Evolutionary conservation across 2,113 vertebrate genomes (phyloP).

Genomic region (Cyphomyrus plagiostoma): DNA sequence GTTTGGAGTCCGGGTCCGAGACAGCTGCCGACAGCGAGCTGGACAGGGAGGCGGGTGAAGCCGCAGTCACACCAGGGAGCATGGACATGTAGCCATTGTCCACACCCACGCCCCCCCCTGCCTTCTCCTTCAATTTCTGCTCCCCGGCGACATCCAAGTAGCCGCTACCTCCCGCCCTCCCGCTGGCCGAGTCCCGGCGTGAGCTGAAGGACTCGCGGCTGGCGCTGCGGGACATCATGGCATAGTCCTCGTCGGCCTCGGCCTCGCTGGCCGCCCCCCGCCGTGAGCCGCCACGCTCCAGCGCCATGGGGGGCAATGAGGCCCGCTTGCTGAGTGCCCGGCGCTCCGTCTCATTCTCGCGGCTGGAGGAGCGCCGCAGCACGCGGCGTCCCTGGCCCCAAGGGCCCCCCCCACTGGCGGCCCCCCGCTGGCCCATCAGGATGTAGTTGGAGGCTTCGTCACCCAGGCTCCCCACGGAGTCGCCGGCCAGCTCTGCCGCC

Average conservation of each 20-base stretch:
- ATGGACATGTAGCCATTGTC: conserved; percentile 70
- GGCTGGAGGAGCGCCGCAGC: conserved; percentile 59
- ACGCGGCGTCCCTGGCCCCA: conserved; percentile 49
- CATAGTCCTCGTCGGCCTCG: conserved; percentile 49
- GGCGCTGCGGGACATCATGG: conserved; percentile 53
- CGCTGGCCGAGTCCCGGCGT: conserved; percentile 31
- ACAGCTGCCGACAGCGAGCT: conserved; percentile 51
- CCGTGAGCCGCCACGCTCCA: conserved; percentile 54
- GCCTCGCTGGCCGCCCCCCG: conserved; percentile 26
- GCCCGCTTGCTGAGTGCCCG: conserved; percentile 59
- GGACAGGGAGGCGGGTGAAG: conserved; percentile 46
- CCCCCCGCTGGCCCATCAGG: conserved; percentile 57
- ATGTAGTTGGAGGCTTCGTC: conserved; percentile 64
- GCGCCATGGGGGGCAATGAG: conserved; percentile 63
- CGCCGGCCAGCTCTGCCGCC: conserved; percentile 45
- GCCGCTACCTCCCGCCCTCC: conserved; percentile 40
- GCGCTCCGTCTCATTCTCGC: conserved; percentile 58
- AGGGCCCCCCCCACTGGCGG: conserved; percentile 26
- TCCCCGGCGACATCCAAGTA: conserved; percentile 60
- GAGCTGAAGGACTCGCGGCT: conserved; percentile 57
- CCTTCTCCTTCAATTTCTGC: conserved; percentile 40
- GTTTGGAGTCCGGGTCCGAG: conserved; percentile 51
- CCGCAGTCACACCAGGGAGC: conserved; percentile 59
- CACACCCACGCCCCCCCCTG: conserved; percentile 22
- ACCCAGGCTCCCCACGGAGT: conserved; percentile 46